phyloP scores from a whole-genome alignment of 2,888 invertebrate species.

The Entomobrya proxima region DNA sequence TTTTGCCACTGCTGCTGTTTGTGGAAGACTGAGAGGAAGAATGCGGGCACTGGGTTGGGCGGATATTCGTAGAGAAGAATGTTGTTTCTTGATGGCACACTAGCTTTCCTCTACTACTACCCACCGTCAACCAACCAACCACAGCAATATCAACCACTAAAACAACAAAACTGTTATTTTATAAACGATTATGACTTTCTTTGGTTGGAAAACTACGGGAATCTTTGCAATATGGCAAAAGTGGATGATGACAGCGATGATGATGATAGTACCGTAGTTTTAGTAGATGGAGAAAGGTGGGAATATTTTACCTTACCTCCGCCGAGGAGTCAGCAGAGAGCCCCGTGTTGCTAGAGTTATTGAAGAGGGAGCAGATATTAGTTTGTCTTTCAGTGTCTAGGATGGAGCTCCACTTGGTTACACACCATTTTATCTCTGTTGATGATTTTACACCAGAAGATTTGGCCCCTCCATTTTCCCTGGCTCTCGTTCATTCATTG shows the following conservation, averaged over 20 bases:
- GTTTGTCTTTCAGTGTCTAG: slow-evolving; percentile 2
- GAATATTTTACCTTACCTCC: no score
- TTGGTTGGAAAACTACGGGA: not conserved
- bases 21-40: not conserved
- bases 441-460: slow-evolving; percentile 23
- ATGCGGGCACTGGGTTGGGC: slow-evolving; percentile 2
- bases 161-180: slow-evolving; percentile 58
- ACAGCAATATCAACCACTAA: slow-evolving; percentile 50
- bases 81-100: not conserved
- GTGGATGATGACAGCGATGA: not conserved
- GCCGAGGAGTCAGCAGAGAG: no score
- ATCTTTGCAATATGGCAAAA: slow-evolving; percentile 23
- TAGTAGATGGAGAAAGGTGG: not conserved
- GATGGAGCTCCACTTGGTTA: slow-evolving; percentile 45
- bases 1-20: not conserved
- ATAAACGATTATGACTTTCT: slow-evolving; percentile 64
- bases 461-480: not conserved
- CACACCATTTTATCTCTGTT: slow-evolving; percentile 44
- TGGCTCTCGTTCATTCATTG: not conserved
- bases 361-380: not conserved
- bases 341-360: no score
- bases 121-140: not conserved
- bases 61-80: slow-evolving; percentile 39
- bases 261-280: not conserved
- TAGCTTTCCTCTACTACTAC: not conserved